phyloP scores from a whole-genome alignment of 2,888 invertebrate genomes.

The Eupithecia centaureata region DNA sequence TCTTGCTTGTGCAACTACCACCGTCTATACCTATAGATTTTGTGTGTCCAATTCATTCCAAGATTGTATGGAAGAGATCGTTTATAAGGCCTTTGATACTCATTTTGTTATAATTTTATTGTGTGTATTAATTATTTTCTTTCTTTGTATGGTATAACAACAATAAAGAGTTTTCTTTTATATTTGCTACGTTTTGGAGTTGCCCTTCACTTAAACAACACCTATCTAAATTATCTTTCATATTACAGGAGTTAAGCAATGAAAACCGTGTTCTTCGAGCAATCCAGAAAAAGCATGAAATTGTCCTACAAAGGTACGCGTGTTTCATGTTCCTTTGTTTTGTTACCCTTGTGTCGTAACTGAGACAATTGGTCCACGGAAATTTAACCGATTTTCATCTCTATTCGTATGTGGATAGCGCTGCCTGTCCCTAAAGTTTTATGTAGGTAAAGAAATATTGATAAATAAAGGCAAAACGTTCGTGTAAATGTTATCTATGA shows the following conservation, averaged over 20 bases:
- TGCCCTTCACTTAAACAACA: neutral
- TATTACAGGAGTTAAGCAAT: slow-evolving; percentile 74
- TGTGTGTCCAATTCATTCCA: too few relatives aligned
- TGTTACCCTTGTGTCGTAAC: neutral
- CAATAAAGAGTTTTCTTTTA: too few relatives aligned
- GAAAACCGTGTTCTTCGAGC: slow-evolving; percentile 91
- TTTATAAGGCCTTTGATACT: too few relatives aligned
- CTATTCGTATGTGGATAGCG: neutral
- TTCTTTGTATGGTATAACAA: too few relatives aligned
- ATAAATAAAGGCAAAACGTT: neutral
- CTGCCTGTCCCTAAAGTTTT: neutral
- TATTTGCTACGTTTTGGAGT: neutral
- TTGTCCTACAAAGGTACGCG: slow-evolving; percentile 87
- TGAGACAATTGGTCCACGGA: neutral
- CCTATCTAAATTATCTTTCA: neutral
- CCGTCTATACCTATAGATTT: too few relatives aligned
- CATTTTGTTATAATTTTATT: too few relatives aligned
- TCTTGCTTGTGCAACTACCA: too few relatives aligned
- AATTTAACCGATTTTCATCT: neutral
- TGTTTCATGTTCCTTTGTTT: neutral
- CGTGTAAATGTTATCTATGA: neutral
- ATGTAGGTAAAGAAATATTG: neutral
- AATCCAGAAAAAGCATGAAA: slow-evolving; percentile 91
- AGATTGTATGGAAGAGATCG: too few relatives aligned
- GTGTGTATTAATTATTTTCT: too few relatives aligned